These are phyloP conservation scores for Hyposoter didymator DNA, from an alignment of 2,888 invertebrate species.

Conservation along the genomic window DNA sequence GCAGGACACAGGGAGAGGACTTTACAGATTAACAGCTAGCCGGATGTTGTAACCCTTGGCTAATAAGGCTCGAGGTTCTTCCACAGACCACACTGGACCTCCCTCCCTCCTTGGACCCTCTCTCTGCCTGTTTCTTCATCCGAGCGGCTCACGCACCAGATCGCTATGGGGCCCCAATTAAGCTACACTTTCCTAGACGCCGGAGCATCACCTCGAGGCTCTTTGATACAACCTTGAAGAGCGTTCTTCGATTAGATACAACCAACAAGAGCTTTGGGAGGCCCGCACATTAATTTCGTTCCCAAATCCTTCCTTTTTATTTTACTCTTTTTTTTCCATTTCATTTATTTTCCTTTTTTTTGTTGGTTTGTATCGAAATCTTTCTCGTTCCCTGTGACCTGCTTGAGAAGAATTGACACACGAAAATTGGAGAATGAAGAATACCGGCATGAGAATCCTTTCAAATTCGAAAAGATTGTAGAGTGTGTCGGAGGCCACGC, in stretches of 20 bases:
- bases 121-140: conserved; percentile 54
- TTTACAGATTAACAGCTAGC: conserved; percentile 83
- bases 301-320: conserved; percentile 52
- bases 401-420: conserved; percentile 41
- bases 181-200: conserved; percentile 77
- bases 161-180: conserved; percentile 81
- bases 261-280: conserved; percentile 60
- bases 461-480: conserved; percentile 37
- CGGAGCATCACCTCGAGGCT: conserved; percentile 73
- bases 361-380: conserved; percentile 14
- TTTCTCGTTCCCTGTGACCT: not conserved
- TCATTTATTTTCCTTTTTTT: conserved; percentile 13
- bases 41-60: conserved; percentile 81
- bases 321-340: conserved; percentile 32
- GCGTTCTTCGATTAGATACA: conserved; percentile 80
- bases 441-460: conserved; percentile 50
- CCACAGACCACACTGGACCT: conserved; percentile 23
- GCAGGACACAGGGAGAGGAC: conserved; percentile 81
- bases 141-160: conserved; percentile 68
- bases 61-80: conserved; percentile 81
- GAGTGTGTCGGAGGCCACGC: conserved; percentile 21
- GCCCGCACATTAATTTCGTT: conserved; percentile 78
- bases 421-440: conserved; percentile 45
- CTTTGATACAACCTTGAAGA: conserved; percentile 69
- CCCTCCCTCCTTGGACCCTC: conserved; percentile 16